These are phyloP conservation scores for Ecdyonurus torrentis DNA, from an alignment of 2,888 invertebrate species.

Conservation along the genomic window DNA sequence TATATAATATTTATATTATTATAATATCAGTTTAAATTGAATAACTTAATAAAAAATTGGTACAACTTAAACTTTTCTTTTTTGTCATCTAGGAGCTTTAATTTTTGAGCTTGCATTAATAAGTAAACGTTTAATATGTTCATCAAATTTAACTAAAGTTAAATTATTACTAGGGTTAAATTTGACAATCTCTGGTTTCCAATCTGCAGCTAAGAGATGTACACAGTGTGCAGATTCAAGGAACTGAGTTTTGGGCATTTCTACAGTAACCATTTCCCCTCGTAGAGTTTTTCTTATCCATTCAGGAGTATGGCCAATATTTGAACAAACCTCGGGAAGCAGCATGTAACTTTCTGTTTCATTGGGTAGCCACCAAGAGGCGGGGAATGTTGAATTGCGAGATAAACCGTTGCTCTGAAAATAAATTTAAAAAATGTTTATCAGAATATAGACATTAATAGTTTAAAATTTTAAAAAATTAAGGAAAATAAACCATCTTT, in stretches of 20 bases:
- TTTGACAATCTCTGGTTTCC: background rate
- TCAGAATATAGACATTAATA: background rate
- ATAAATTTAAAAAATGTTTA: background rate
- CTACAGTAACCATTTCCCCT: constrained; percentile 24
- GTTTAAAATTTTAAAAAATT: background rate
- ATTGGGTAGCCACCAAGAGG: background rate
- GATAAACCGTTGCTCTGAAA: background rate
- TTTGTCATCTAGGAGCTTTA: background rate
- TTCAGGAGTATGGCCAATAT: background rate
- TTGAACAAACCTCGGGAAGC: background rate
- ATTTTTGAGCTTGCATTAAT: background rate
- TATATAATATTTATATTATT: too few species aligned
- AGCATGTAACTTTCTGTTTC: background rate
- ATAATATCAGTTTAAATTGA: too few species aligned
- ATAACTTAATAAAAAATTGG: background rate
- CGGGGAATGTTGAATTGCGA: background rate
- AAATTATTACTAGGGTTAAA: background rate
- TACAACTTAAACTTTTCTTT: background rate
- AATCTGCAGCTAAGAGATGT: constrained; percentile 47
- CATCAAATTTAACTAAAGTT: background rate
- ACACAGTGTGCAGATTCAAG: constrained; percentile 64
- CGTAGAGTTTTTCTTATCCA: constrained; percentile 15
- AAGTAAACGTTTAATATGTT: background rate
- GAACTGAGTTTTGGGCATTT: constrained; percentile 64
- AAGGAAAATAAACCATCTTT: too few species aligned